phyloP scores from a whole-genome alignment of 2,113 vertebrate species.

The Girardinichthys multiradiatus region DNA sequence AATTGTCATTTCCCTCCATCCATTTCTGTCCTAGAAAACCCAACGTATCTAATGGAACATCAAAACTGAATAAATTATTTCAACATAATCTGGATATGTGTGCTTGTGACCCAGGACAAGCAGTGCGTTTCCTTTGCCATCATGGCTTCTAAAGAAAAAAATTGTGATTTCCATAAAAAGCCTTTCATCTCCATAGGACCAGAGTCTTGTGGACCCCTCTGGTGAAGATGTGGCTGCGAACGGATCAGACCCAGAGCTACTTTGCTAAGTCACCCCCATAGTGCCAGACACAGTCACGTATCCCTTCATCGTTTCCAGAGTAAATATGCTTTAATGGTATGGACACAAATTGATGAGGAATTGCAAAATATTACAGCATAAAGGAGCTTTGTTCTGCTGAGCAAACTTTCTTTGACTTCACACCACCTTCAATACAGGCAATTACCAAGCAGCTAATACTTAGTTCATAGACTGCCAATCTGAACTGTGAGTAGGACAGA shows the following conservation, averaged over 20 bases:
- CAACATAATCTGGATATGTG: slow-evolving; percentile 8
- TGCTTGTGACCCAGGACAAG: slow-evolving; percentile 40
- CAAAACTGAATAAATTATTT: slow-evolving; percentile 6
- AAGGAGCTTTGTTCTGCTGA: slow-evolving; percentile 60
- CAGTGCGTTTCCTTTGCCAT: slow-evolving; percentile 32
- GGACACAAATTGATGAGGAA: slow-evolving; percentile 9
- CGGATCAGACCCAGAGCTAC: slow-evolving; percentile 32
- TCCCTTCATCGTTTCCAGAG: slow-evolving; percentile 50
- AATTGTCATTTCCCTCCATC: slow-evolving; percentile 6
- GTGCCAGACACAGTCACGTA: slow-evolving; percentile 58
- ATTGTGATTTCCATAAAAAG: slow-evolving; percentile 56
- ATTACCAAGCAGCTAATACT: slow-evolving; percentile 44
- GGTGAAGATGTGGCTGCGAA: slow-evolving; percentile 36
- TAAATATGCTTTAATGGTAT: slow-evolving; percentile 44
- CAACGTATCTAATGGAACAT: neutral
- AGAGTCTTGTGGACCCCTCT: slow-evolving; percentile 44
- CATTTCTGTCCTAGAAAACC: slow-evolving; percentile 23
- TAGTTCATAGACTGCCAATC: slow-evolving; percentile 42
- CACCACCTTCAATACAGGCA: slow-evolving; percentile 48
- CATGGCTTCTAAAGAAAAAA: slow-evolving; percentile 28
- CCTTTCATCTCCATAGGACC: slow-evolving; percentile 60
- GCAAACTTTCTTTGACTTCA: slow-evolving; percentile 65
- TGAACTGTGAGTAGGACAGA: neutral
- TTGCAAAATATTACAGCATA: slow-evolving; percentile 49
- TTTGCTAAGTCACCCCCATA: slow-evolving; percentile 48